A percentile compares a stretch with the other conserved stretches of the same genome.
These are phyloP conservation scores for Synergus itoensis DNA, from an alignment of 2,888 invertebrate species.

Conservation along the genomic window DNA sequence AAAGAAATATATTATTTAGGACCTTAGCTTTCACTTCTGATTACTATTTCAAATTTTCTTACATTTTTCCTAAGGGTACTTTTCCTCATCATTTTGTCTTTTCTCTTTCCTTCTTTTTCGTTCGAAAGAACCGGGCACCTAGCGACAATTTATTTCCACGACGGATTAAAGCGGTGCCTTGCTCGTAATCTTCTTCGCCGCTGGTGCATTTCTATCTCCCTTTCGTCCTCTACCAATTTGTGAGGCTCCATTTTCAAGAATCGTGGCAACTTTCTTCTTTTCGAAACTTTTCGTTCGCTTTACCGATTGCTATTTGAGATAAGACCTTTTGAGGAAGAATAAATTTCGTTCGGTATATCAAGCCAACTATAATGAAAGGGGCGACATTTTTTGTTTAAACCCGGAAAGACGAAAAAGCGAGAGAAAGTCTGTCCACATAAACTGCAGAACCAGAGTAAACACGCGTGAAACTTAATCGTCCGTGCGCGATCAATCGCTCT, in stretches of 20 bases:
- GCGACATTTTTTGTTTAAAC: slow-evolving; percentile 6
- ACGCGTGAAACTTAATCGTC: slow-evolving; percentile 65
- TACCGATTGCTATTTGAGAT: neutral
- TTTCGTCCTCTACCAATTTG: slow-evolving; percentile 47
- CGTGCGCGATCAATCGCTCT: slow-evolving; percentile 58
- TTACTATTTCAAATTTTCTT: neutral
- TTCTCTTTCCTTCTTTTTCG: slow-evolving; percentile 16
- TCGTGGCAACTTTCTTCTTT: slow-evolving; percentile 29
- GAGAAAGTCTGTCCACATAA: slow-evolving; percentile 53
- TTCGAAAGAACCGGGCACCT: slow-evolving; percentile 34
- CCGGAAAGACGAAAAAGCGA: neutral
- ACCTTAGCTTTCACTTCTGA: neutral
- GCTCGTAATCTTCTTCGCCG: slow-evolving; percentile 59
- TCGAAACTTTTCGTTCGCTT: neutral
- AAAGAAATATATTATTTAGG: too few species aligned
- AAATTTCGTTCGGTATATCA: slow-evolving; percentile 3
- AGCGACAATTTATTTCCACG: slow-evolving; percentile 63
- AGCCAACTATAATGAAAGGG: neutral
- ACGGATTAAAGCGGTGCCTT: slow-evolving; percentile 60
- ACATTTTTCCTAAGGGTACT: slow-evolving; percentile 1
- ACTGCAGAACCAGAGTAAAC: slow-evolving; percentile 58
- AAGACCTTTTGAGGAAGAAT: slow-evolving; percentile 20
- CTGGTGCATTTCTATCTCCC: slow-evolving; percentile 50
- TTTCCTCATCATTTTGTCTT: slow-evolving; percentile 11
- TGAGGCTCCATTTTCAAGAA: slow-evolving; percentile 32